These are phyloP conservation scores for Cepaea hortensis DNA, from an alignment of 2,888 invertebrate genomes.

Conservation along the genomic window DNA sequence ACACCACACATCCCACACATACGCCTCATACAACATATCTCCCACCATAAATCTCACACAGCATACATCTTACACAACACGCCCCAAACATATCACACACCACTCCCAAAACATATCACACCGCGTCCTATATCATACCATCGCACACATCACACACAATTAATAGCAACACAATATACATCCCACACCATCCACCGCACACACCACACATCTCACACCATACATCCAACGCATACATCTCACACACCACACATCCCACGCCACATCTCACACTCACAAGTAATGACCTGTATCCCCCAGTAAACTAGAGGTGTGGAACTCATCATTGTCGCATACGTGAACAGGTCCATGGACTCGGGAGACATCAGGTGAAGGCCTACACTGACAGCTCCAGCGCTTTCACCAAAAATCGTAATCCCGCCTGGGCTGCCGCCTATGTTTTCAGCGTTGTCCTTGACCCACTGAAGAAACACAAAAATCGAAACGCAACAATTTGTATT, in stretches of 20 bases:
- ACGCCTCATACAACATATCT: no score
- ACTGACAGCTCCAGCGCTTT: slow-evolving; percentile 65
- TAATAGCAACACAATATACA: no score
- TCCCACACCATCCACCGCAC: no score
- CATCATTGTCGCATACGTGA: slow-evolving; percentile 65
- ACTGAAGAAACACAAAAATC: slow-evolving; percentile 73
- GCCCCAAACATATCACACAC: no score
- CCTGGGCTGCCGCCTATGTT: slow-evolving; percentile 62
- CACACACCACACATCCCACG: background rate
- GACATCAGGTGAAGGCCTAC: slow-evolving; percentile 65
- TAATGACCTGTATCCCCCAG: slow-evolving; percentile 57
- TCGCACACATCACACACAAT: no score
- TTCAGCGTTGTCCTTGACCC: slow-evolving; percentile 91
- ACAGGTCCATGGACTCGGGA: slow-evolving; percentile 56
- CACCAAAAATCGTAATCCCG: slow-evolving; percentile 65
- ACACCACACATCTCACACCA: background rate
- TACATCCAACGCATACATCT: background rate
- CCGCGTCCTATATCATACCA: no score
- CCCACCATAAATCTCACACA: no score
- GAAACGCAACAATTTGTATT: no score
- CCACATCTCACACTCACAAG: background rate
- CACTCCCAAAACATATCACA: no score
- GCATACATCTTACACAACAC: no score
- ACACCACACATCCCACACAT: no score
- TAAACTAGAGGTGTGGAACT: slow-evolving; percentile 56